phyloP scores from a whole-genome alignment of 1,140 invertebrate species.

The Prorops nasuta region DNA sequence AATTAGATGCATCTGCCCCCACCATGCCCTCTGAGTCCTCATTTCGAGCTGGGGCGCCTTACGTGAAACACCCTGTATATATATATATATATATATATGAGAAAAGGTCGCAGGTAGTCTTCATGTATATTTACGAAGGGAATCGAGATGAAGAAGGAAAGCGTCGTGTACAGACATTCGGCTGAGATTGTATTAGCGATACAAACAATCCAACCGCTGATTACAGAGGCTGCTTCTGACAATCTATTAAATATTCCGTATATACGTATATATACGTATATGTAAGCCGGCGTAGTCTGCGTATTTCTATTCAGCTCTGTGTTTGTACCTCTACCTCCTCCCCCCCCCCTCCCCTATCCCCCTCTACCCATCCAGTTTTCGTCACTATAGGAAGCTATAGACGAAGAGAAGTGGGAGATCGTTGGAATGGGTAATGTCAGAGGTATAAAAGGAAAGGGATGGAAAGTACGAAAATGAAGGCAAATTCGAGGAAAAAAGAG shows the following conservation, averaged over 20 bases:
- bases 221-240: constrained; percentile 57
- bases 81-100: too few species aligned
- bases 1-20: too few species aligned
- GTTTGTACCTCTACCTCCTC: not conserved
- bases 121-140: too few species aligned
- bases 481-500: not conserved
- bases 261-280: constrained; percentile 49
- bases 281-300: not conserved
- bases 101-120: too few species aligned
- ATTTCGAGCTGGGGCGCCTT: too few species aligned
- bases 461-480: constrained; percentile 5
- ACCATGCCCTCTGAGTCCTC: too few species aligned
- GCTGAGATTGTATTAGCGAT: constrained; percentile 40
- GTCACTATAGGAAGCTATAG: constrained; percentile 3
- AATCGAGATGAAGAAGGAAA: too few species aligned
- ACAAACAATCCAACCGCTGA: constrained; percentile 56
- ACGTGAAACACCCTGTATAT: too few species aligned
- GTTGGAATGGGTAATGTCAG: constrained; percentile 3
- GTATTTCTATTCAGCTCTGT: constrained; percentile 8
- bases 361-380: too few species aligned
- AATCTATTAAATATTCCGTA: constrained; percentile 56
- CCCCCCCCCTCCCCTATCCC: not conserved
- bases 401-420: not conserved
- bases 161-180: constrained; percentile 12
- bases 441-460: constrained; percentile 1